phyloP scores from a whole-genome alignment of 2,113 vertebrate species.

The Epinephelus moara region DNA sequence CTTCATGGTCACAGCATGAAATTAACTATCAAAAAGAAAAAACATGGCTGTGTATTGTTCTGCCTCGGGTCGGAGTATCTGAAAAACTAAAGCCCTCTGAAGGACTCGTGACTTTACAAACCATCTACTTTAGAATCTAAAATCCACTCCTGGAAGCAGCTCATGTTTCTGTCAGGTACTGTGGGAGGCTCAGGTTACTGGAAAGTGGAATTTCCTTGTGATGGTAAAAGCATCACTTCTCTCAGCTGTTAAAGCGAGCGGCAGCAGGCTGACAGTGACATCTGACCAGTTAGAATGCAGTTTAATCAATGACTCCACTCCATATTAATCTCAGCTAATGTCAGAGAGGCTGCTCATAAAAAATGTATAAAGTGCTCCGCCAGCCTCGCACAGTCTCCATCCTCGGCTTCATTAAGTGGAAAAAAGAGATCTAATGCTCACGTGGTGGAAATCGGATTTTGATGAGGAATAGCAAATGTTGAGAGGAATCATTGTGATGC shows the following conservation, averaged over 20 bases:
- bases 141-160: too few species aligned
- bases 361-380: constrained; percentile 41
- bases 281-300: constrained; percentile 45
- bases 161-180: not conserved
- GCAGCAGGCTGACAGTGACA: constrained; percentile 34
- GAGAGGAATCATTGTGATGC: constrained; percentile 12
- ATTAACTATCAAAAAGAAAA: too few species aligned
- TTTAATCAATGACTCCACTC: constrained; percentile 56
- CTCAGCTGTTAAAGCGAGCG: not conserved
- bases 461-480: constrained; percentile 44
- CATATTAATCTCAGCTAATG: constrained; percentile 56
- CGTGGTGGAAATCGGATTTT: constrained; percentile 49
- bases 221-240: not conserved
- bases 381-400: constrained; percentile 28
- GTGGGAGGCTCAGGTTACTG: not conserved
- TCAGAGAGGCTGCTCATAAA: constrained; percentile 50
- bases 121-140: too few species aligned
- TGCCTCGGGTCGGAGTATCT: too few species aligned
- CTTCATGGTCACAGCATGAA: too few species aligned
- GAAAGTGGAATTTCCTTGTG: not conserved
- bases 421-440: constrained; percentile 24
- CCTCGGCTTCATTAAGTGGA: constrained; percentile 45
- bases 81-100: too few species aligned
- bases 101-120: too few species aligned
- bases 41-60: too few species aligned